phyloP scores from a whole-genome alignment of 2,888 invertebrate genomes.

The Ectropis crepuscularia region DNA sequence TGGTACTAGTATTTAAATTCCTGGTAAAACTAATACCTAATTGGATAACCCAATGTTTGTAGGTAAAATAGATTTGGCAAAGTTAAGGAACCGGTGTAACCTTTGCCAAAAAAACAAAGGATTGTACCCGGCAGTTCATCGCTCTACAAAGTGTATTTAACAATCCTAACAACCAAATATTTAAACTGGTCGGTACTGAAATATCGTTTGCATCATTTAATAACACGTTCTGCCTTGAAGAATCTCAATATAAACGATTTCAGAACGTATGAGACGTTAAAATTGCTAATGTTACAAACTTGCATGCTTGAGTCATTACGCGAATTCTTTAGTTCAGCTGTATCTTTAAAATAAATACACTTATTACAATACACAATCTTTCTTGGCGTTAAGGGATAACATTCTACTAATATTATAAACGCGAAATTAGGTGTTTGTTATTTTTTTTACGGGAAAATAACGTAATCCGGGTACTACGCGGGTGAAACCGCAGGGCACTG shows the following conservation, averaged over 20 bases:
- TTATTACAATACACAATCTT: background rate
- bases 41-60: background rate
- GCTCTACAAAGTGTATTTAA: slow-evolving; percentile 2
- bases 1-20: too few species aligned
- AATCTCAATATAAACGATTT: slow-evolving; percentile 14
- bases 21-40: background rate
- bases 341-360: slow-evolving; percentile 6
- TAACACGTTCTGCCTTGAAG: slow-evolving; percentile 4
- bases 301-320: slow-evolving; percentile 11
- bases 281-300: slow-evolving; percentile 16
- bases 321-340: slow-evolving; percentile 13
- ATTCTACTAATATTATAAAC: too few species aligned
- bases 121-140: background rate
- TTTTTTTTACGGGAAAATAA: too few species aligned
- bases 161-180: slow-evolving; percentile 8
- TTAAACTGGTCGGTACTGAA: slow-evolving; percentile 18
- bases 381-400: too few species aligned
- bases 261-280: slow-evolving; percentile 13
- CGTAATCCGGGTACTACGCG: too few species aligned
- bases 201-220: slow-evolving; percentile 19
- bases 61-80: background rate
- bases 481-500: too few species aligned
- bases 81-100: background rate
- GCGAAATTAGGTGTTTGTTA: too few species aligned
- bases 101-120: slow-evolving; percentile 9